Conservation (phyloP, 2,888 invertebrate genomes). For the Ormia ochracea region DNA sequence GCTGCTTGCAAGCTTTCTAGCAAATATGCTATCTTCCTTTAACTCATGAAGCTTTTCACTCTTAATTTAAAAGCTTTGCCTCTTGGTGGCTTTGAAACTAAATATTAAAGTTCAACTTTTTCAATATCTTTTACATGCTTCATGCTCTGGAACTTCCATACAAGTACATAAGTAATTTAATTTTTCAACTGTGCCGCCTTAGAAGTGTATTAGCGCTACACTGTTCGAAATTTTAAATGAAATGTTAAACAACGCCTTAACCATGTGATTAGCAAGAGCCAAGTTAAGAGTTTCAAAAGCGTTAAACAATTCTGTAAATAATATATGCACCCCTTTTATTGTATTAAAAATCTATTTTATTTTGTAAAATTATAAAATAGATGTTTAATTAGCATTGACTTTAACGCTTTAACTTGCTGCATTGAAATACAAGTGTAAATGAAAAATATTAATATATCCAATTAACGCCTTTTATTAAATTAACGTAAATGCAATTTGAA, state of each 20-base stretch:
- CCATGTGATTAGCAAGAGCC: background rate
- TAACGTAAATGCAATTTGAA: constrained; percentile 6
- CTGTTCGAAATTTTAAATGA: background rate
- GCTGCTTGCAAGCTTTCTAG: too few relatives aligned
- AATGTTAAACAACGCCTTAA: background rate
- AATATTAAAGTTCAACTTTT: too few relatives aligned
- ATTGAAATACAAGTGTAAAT: constrained; percentile 8
- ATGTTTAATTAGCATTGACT: constrained; percentile 41
- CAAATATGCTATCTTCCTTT: too few relatives aligned
- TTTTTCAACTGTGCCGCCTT: too few relatives aligned
- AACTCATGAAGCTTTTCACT: too few relatives aligned
- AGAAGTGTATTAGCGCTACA: too few relatives aligned
- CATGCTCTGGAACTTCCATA: too few relatives aligned
- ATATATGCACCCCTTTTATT: background rate
- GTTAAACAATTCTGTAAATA: constrained; percentile 21
- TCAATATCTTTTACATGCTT: too few relatives aligned
- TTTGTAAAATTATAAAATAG: constrained; percentile 6
- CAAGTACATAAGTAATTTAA: too few relatives aligned
- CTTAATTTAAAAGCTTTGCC: too few relatives aligned
- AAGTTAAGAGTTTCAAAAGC: constrained; percentile 2
- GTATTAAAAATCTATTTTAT: background rate
- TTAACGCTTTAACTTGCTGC: constrained; percentile 8
- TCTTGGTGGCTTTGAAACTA: too few relatives aligned
- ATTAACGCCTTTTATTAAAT: constrained; percentile 26
- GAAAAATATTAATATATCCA: constrained; percentile 30